Conservation (phyloP, 2,113 vertebrate species). For the Antennarius striatus region DNA sequence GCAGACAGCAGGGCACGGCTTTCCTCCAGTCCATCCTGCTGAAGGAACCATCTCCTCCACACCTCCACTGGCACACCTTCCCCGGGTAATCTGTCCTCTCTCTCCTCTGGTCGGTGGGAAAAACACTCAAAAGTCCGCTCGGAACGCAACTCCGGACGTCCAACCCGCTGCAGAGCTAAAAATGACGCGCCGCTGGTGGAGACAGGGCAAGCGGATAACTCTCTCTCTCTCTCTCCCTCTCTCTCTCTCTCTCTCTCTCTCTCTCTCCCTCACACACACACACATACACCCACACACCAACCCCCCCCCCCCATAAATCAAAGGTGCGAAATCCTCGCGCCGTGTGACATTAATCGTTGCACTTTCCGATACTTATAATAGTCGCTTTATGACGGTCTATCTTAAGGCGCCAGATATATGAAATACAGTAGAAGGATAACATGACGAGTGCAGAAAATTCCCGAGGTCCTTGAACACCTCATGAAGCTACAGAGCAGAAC, state of each 20-base stretch:
- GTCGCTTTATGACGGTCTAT: not conserved
- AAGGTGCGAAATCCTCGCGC: not conserved
- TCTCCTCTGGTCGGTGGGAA: no score
- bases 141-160: no score
- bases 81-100: not conserved
- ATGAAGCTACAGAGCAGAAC: not conserved
- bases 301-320: not conserved
- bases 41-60: constrained; percentile 46
- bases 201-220: no score
- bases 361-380: not conserved
- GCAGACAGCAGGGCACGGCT: constrained; percentile 22
- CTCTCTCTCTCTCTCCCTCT: no score
- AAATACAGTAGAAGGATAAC: not conserved
- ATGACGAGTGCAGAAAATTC: not conserved
- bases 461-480: constrained; percentile 3
- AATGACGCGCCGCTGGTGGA: no score
- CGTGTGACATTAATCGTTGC: not conserved
- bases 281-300: not conserved
- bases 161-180: no score
- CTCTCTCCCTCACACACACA: not conserved
- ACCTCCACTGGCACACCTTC: not conserved
- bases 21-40: constrained; percentile 39
- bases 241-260: not conserved
- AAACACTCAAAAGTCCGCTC: no score
- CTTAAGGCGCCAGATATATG: not conserved